These are phyloP conservation scores for Hemicentrotus pulcherrimus DNA, from an alignment of 35 echinoderm and acorn worm genomes.

Conservation along the genomic window DNA sequence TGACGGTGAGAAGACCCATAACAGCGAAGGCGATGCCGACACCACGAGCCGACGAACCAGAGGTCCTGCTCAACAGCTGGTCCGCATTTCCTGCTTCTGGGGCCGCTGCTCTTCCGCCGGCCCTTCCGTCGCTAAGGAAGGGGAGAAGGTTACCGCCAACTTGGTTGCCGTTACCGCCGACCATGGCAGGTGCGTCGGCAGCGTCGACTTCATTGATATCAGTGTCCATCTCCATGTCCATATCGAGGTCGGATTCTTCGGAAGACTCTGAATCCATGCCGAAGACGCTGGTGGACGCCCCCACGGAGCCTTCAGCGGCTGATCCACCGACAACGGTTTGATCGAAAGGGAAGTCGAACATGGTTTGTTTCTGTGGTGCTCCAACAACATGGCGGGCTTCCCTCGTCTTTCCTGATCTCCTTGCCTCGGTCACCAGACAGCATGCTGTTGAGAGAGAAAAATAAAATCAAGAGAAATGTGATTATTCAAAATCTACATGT, in stretches of 20 bases:
- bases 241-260: slow-evolving; percentile 22
- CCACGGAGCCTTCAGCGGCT: neutral
- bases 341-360: slow-evolving; percentile 4
- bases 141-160: neutral
- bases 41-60: neutral
- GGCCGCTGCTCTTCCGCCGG: neutral
- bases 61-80: neutral
- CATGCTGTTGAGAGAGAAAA: neutral
- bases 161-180: neutral
- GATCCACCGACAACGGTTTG: neutral
- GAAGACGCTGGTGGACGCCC: neutral
- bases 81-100: neutral
- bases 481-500: neutral
- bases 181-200: neutral
- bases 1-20: neutral
- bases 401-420: neutral
- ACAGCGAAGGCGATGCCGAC: slow-evolving; percentile 35
- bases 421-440: neutral
- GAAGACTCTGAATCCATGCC: neutral
- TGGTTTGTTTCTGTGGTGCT: slow-evolving; percentile 29
- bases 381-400: neutral
- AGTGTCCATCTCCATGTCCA: neutral
- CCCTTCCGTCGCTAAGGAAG: neutral
- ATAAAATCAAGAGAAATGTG: neutral
- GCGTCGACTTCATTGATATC: neutral